Evolutionary conservation across 2,888 invertebrate species (phyloP).

Genomic region (Mimachlamys varia): DNA sequence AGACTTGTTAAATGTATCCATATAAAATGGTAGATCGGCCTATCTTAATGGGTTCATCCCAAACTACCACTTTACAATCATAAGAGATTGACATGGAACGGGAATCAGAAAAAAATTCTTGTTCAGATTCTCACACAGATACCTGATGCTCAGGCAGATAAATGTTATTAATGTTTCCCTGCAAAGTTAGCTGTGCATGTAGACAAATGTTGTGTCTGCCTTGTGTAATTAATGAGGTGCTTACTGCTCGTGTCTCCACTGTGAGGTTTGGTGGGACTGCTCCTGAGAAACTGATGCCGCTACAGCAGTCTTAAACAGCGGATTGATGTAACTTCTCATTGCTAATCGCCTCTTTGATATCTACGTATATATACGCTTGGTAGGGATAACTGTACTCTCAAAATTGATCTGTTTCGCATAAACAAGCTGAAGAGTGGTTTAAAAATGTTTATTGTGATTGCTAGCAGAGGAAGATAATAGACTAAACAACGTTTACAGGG

Average conservation of each 20-base stretch:
- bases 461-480: slow-evolving; percentile 36
- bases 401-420: slow-evolving; percentile 36
- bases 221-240: slow-evolving; percentile 20
- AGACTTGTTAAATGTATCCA: not conserved
- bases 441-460: slow-evolving; percentile 36
- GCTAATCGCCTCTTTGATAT: slow-evolving; percentile 34
- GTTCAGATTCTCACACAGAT: not conserved
- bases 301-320: not conserved
- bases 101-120: slow-evolving; percentile 9
- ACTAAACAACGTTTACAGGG: slow-evolving; percentile 31
- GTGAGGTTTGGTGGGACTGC: not conserved
- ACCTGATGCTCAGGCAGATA: not conserved
- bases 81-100: slow-evolving; percentile 31
- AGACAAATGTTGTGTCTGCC: slow-evolving; percentile 34
- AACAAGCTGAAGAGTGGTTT: slow-evolving; percentile 29
- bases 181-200: slow-evolving; percentile 31
- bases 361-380: slow-evolving; percentile 26
- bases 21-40: not conserved
- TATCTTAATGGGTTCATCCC: slow-evolving; percentile 32
- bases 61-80: slow-evolving; percentile 27
- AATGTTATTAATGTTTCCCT: slow-evolving; percentile 21
- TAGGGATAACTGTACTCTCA: slow-evolving; percentile 18
- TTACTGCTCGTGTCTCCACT: slow-evolving; percentile 23
- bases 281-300: not conserved
- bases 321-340: slow-evolving; percentile 14